Evolutionary conservation across 2,797 vertebrate genomes (phyloP).

Genomic region (Pangasius sanitwongsei): DNA sequence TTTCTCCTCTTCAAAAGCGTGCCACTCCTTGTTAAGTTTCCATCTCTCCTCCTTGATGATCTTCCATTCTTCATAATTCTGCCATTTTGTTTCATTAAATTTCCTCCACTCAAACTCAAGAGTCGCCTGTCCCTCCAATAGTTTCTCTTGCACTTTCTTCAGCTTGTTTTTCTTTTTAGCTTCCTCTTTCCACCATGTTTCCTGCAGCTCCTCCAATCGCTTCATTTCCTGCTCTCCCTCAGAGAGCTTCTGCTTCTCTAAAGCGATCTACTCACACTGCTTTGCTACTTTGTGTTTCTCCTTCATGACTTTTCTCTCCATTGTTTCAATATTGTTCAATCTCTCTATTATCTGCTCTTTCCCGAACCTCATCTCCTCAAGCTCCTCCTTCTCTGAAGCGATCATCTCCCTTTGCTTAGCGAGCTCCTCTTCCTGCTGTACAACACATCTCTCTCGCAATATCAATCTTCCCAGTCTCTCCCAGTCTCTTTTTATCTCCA

Average conservation of each 20-base stretch:
- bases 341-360: not conserved
- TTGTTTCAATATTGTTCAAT: not conserved
- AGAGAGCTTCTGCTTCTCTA: not conserved
- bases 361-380: not conserved
- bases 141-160: slow-evolving; percentile 1
- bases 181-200: not conserved
- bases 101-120: not conserved
- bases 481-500: not conserved
- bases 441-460: not conserved
- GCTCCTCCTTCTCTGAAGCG: not conserved
- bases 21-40: not conserved
- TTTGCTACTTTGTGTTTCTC: not conserved
- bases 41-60: not conserved
- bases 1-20: not conserved
- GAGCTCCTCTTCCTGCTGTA: not conserved
- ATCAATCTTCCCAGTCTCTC: not conserved
- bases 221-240: not conserved
- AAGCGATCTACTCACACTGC: not conserved
- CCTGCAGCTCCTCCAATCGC: not conserved
- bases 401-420: not conserved
- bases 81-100: not conserved
- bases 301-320: not conserved
- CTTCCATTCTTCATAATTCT: slow-evolving; percentile 11
- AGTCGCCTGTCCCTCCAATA: not conserved
- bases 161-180: not conserved